Evolutionary conservation across 2,888 invertebrate genomes (phyloP).

Genomic region (Lasioglossum villosulum): DNA sequence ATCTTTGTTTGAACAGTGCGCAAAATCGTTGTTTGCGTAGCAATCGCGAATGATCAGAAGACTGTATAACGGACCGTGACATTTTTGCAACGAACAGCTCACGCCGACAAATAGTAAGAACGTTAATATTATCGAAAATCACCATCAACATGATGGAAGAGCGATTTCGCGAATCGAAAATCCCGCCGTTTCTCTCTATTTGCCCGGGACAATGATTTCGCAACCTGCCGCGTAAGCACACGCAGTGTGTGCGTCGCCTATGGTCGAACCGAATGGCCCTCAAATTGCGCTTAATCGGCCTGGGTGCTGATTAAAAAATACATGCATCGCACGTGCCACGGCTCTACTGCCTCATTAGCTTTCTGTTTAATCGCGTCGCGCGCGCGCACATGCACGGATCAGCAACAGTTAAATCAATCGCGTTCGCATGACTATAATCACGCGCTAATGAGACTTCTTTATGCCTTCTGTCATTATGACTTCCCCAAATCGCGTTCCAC

Average conservation of each 20-base stretch:
- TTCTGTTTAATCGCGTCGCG: slow-evolving; percentile 53
- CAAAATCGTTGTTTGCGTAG: slow-evolving; percentile 25
- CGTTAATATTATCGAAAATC: slow-evolving; percentile 67
- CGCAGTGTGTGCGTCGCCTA: slow-evolving; percentile 57
- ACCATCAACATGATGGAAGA: slow-evolving; percentile 45
- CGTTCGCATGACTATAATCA: slow-evolving; percentile 1
- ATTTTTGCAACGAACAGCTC: slow-evolving; percentile 32
- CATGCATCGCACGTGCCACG: slow-evolving; percentile 53
- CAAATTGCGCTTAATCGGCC: slow-evolving; percentile 74
- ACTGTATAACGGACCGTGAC: not conserved
- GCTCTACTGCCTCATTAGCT: slow-evolving; percentile 60
- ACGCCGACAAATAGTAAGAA: slow-evolving; percentile 31
- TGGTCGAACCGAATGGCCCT: slow-evolving; percentile 69
- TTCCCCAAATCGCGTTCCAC: not conserved
- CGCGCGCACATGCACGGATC: slow-evolving; percentile 27
- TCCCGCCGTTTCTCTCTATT: slow-evolving; percentile 62
- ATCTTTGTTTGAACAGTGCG: not conserved
- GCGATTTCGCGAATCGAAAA: slow-evolving; percentile 67
- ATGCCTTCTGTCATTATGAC: not conserved
- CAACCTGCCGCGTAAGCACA: slow-evolving; percentile 73
- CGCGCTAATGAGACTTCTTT: not conserved
- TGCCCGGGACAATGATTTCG: slow-evolving; percentile 73
- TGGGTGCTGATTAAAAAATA: slow-evolving; percentile 70
- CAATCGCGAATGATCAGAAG: slow-evolving; percentile 14
- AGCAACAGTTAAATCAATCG: slow-evolving; percentile 48